phyloP scores from a whole-genome alignment of 2,113 vertebrate species.

The Reinhardtius hippoglossoides region DNA sequence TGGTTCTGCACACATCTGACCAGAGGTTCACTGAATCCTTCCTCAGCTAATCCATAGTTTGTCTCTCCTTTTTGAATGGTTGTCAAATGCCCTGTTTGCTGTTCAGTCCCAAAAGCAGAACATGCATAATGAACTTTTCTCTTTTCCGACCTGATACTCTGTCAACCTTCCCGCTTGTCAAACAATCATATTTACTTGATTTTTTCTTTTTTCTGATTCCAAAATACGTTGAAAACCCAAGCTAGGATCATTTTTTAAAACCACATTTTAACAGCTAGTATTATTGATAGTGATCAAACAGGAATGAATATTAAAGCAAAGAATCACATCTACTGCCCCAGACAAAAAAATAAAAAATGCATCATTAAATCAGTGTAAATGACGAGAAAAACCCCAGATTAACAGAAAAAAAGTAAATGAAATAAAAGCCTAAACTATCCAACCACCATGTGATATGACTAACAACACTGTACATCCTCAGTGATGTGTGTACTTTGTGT shows the following conservation, averaged over 20 bases:
- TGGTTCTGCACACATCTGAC: conserved; percentile 63
- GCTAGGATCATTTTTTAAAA: conserved; percentile 52
- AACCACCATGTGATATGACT: conserved; percentile 73
- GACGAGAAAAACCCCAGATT: conserved; percentile 73
- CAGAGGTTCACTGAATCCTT: conserved; percentile 46
- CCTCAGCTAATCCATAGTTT: conserved; percentile 34
- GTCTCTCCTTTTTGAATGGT: conserved; percentile 14
- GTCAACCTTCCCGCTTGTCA: conserved; percentile 20
- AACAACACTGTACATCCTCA: conserved; percentile 67
- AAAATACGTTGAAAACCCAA: conserved; percentile 58
- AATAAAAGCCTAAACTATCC: conserved; percentile 68
- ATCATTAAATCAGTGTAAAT: conserved; percentile 73
- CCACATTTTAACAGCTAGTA: conserved; percentile 69
- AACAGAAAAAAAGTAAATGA: conserved; percentile 63
- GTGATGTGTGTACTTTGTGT: conserved; percentile 70
- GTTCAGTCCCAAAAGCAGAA: conserved; percentile 45
- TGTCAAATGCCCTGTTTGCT: conserved; percentile 46
- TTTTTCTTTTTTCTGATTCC: conserved; percentile 33
- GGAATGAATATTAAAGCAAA: conserved; percentile 77
- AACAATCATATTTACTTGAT: not conserved
- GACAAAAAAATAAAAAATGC: conserved; percentile 45
- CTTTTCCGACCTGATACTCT: conserved; percentile 51
- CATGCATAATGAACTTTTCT: conserved; percentile 24
- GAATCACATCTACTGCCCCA: conserved; percentile 69
- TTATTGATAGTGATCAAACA: conserved; percentile 74